A percentile compares a stretch with the other conserved stretches of the same genome.
Conservation (phyloP, 1,140 invertebrate genomes). For the Pachyrhynchus sulphureomaculatus region DNA sequence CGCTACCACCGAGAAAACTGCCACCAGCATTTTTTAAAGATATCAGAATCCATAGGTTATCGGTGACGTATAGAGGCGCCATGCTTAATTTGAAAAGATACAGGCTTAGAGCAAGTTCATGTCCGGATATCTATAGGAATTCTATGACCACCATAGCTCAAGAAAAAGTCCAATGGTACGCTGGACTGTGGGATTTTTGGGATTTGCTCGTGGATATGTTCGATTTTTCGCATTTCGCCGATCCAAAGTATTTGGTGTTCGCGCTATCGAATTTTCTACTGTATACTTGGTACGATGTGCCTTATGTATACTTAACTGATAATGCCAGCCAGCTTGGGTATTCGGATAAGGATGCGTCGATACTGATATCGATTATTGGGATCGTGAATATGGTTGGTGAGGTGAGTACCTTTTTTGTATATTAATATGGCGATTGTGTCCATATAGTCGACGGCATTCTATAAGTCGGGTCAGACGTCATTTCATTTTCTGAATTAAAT, state of each 20-base stretch:
- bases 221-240: constrained; percentile 76
- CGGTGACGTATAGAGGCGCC: constrained; percentile 79
- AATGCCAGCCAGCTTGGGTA: constrained; percentile 72
- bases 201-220: constrained; percentile 72
- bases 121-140: constrained; percentile 85
- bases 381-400: constrained; percentile 84
- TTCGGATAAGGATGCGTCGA: constrained; percentile 70
- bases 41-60: constrained; percentile 69
- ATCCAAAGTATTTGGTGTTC: constrained; percentile 75
- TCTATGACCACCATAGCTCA: constrained; percentile 84
- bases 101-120: constrained; percentile 77
- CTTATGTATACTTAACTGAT: constrained; percentile 83
- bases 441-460: too few species aligned
- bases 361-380: constrained; percentile 82
- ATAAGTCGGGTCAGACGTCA: too few species aligned
- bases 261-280: constrained; percentile 82
- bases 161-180: constrained; percentile 71
- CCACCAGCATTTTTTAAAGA: constrained; percentile 69
- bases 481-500: too few species aligned
- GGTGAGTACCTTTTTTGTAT: constrained; percentile 58
- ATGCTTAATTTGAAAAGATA: constrained; percentile 85
- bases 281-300: constrained; percentile 87
- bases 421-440: too few species aligned
- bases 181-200: constrained; percentile 73
- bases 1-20: constrained; percentile 50